Evolutionary conservation across 2,888 invertebrate genomes (phyloP), one percentile per base, ranked within the genome.

Genomic region (Drosophila kanekoi): DNA sequence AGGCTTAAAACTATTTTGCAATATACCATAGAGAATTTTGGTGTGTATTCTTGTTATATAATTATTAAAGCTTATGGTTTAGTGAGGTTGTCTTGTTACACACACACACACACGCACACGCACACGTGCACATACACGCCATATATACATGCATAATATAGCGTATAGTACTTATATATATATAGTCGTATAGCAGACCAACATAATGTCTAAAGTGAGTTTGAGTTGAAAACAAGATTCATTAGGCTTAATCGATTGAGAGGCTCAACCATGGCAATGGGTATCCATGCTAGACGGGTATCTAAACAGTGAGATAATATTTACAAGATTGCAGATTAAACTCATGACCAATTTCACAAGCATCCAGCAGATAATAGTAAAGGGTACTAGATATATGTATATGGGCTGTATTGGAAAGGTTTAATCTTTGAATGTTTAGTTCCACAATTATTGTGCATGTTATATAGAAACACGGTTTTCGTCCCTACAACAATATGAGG

Each of bases 31-130:
- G 62, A 82, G 56, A 69, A 66, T 73, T 70, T 67, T 71, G 80
- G 75, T 88, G 77, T 86, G 87, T 71, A 83, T 78, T 86, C 87
- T 86, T 88, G 83, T 83, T 83, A 87, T 71, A 74, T 74, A 79
- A 44, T 63, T 53, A 65, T 72, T 66, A 79, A 73, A 79, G 76
- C 81, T 86, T 79, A 88, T 86, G 88, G 88, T 83, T 84, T 83
- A 86, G 83, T 73, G 89, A 84, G 83, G 83, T 84, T 84, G 83
- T 84, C 83, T 83, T 86, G 72, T 82, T 86, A 79, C 80, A 85
- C 64, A 84, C 70, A 66, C 56, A 81, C 33, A 63, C 33, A 68
- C 9, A 62, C 52, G 69, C 23, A 61, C 51, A 58, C 20, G 33
- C 20, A 54, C n/a, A 37, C 16, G 51, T 33, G 51, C 33, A 61